Evolutionary conservation across 2,888 invertebrate genomes (phyloP).

Genomic region (Rhyacophila evoluta): DNA sequence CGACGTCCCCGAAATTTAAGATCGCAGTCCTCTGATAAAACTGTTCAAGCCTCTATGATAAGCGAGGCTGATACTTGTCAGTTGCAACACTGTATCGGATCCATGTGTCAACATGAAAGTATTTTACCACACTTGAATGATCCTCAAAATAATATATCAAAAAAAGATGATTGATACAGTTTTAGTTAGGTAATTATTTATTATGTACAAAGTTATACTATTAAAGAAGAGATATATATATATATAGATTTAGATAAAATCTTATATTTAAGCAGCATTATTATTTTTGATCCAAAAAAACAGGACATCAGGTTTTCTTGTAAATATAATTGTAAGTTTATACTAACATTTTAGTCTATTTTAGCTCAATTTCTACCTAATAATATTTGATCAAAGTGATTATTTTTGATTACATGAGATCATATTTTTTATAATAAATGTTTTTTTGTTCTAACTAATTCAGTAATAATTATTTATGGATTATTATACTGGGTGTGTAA

Average conservation of each 20-base stretch:
- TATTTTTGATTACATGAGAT: not conserved
- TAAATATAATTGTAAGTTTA: not conserved
- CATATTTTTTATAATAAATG: not conserved
- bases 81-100: constrained; percentile 42
- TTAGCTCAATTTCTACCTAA: constrained; percentile 2
- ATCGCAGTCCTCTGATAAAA: constrained; percentile 41
- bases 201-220: constrained; percentile 37
- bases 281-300: not conserved
- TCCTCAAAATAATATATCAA: not conserved
- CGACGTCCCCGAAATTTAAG: not conserved
- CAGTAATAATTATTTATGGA: not conserved
- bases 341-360: not conserved
- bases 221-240: too few relatives aligned
- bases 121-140: constrained; percentile 36
- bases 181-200: constrained; percentile 35
- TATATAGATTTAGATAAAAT: not conserved
- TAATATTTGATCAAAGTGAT: not conserved
- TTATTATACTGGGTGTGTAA: not conserved
- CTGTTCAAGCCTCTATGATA: constrained; percentile 45
- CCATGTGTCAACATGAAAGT: constrained; percentile 42
- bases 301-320: not conserved
- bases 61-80: constrained; percentile 37
- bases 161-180: constrained; percentile 41
- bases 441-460: too few relatives aligned
- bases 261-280: not conserved